Conservation (phyloP, 2,888 invertebrate species). For the Callimorpha dominula region DNA sequence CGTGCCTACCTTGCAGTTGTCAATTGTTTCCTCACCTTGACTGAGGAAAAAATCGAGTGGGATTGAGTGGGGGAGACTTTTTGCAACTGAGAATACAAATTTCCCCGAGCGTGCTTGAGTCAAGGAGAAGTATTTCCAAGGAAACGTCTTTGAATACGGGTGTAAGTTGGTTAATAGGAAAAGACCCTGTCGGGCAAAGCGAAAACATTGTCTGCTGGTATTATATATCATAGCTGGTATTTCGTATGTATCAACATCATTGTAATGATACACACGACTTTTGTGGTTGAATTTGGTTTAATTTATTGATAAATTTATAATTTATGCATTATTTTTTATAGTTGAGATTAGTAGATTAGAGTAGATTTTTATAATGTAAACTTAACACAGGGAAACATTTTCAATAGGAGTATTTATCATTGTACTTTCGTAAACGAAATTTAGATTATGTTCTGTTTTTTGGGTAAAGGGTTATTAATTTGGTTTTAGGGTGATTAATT, state of each 20-base stretch:
- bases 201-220: not conserved
- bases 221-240: not conserved
- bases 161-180: not conserved
- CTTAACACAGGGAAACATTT: not conserved
- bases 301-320: no score
- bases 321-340: no score
- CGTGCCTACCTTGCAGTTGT: not conserved
- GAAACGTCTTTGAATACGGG: not conserved
- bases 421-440: not conserved
- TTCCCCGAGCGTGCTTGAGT: not conserved
- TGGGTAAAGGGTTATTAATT: no score
- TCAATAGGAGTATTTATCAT: not conserved
- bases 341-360: no score
- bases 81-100: slow-evolving; percentile 3
- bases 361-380: no score
- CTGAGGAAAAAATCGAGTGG: not conserved
- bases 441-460: not conserved
- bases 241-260: no score
- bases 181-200: not conserved
- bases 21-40: not conserved
- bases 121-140: not conserved
- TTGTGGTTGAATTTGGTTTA: not conserved
- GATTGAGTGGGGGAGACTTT: not conserved
- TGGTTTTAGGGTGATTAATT: not conserved
- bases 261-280: no score